Evolutionary conservation across 2,888 invertebrate species (phyloP).

Genomic region (Cyaniris semiargus): DNA sequence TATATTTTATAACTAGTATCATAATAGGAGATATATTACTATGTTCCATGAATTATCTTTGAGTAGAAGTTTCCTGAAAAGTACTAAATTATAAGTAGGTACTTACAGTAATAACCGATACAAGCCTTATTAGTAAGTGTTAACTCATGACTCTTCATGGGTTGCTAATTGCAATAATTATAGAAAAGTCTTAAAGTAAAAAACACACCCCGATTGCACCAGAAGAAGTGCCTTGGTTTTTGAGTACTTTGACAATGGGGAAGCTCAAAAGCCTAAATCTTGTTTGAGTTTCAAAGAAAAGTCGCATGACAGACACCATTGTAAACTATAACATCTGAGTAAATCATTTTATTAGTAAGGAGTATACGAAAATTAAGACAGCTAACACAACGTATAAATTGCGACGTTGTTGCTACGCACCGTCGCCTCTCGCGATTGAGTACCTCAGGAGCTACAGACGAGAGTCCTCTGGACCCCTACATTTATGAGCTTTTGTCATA

Average conservation of each 20-base stretch:
- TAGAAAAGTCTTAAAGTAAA: neutral
- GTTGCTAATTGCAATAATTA: neutral
- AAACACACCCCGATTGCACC: neutral
- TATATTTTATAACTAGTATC: neutral
- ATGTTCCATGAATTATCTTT: neutral
- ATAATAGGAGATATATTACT: neutral
- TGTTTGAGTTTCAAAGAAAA: too few relatives aligned
- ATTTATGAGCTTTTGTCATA: slow-evolving; percentile 15
- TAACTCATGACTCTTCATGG: neutral
- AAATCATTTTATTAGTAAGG: too few relatives aligned
- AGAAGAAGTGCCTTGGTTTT: neutral
- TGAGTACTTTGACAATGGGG: too few relatives aligned
- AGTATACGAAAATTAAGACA: too few relatives aligned
- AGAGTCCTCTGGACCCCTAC: neutral
- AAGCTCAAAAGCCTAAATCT: too few relatives aligned
- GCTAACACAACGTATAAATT: neutral
- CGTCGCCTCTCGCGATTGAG: neutral
- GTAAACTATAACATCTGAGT: too few relatives aligned
- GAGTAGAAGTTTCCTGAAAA: slow-evolving; percentile 5
- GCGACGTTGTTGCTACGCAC: neutral
- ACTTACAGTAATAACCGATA: neutral
- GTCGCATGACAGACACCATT: too few relatives aligned
- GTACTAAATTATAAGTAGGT: neutral
- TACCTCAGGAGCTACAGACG: neutral
- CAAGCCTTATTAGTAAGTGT: neutral